phyloP scores from a whole-genome alignment of 2,888 invertebrate species.

The Aspidiotus destructor region DNA sequence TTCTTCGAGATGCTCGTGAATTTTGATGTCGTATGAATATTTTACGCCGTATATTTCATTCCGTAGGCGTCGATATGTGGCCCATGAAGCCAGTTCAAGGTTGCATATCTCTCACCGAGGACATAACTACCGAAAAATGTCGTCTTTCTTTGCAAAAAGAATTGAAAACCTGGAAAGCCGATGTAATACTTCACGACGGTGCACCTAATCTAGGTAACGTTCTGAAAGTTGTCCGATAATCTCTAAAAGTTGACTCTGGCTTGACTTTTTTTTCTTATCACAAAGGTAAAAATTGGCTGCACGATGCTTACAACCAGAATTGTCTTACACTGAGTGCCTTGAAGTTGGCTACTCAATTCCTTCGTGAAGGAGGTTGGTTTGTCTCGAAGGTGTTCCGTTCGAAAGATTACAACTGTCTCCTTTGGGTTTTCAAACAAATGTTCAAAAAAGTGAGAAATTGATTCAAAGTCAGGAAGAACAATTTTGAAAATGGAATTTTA shows the following conservation, averaged over 20 bases:
- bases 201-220: constrained; percentile 81
- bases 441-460: constrained; percentile 64
- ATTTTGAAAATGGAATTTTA: neutral
- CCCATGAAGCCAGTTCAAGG: constrained; percentile 86
- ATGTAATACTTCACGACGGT: constrained; percentile 92
- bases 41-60: neutral
- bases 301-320: constrained; percentile 92
- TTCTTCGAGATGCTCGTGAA: neutral
- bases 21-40: constrained; percentile 3
- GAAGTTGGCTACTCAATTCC: constrained; percentile 80
- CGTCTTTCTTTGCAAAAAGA: constrained; percentile 67
- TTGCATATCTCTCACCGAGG: constrained; percentile 79
- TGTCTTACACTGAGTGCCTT: constrained; percentile 84
- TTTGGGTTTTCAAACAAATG: constrained; percentile 93
- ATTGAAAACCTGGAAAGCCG: constrained; percentile 91
- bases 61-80: constrained; percentile 79
- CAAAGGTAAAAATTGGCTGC: constrained; percentile 81
- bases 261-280: neutral
- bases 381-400: constrained; percentile 92
- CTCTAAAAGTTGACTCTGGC: too few species aligned
- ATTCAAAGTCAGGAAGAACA: neutral
- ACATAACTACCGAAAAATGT: constrained; percentile 96
- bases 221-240: neutral
- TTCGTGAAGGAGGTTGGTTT: constrained; percentile 90
- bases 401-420: constrained; percentile 88